Evolutionary conservation across 2,797 vertebrate genomes (phyloP).

Genomic region (Fistularia commersonii): DNA sequence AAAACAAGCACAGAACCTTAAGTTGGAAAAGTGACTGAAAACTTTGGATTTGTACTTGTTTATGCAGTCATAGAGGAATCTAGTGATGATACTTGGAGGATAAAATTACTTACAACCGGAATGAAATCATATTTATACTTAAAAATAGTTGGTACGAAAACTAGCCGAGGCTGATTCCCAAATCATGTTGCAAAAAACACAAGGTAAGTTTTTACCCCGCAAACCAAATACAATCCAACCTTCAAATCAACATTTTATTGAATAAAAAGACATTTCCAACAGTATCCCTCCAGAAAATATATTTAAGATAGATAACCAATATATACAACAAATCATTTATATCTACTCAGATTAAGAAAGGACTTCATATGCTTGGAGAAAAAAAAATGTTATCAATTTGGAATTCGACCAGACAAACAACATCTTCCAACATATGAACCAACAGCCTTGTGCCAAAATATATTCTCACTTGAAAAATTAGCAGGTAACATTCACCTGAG

Average conservation of each 20-base stretch:
- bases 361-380: conserved; percentile 5
- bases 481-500: conserved; percentile 13
- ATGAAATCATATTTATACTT: too few species aligned
- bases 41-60: too few species aligned
- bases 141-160: too few species aligned
- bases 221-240: not conserved
- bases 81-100: too few species aligned
- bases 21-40: too few species aligned
- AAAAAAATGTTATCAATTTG: too few species aligned
- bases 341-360: conserved; percentile 18
- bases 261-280: conserved; percentile 12
- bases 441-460: conserved; percentile 15
- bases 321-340: conserved; percentile 32
- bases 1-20: too few species aligned
- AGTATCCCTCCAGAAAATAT: conserved; percentile 23
- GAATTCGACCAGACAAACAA: conserved; percentile 4
- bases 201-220: too few species aligned
- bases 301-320: conserved; percentile 38
- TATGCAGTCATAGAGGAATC: too few species aligned
- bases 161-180: too few species aligned
- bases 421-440: conserved; percentile 4
- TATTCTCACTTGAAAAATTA: conserved; percentile 12
- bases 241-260: conserved; percentile 40
- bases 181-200: too few species aligned
- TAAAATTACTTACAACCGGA: too few species aligned